phyloP scores from a whole-genome alignment of 92 coral and sea anemone genomes.

The Porites evermanni region DNA sequence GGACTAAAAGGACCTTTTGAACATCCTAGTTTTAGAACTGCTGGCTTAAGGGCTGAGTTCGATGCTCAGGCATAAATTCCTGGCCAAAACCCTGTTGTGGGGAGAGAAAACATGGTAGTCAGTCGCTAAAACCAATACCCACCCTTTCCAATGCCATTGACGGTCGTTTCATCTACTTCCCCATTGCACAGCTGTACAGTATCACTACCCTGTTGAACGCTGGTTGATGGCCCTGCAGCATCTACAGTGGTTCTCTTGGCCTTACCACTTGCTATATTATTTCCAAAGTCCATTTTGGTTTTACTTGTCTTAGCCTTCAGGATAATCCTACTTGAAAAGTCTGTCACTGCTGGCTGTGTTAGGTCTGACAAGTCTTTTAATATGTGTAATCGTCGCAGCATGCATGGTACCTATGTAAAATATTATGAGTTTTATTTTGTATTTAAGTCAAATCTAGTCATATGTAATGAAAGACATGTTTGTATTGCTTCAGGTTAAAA shows the following conservation, averaged over 20 bases:
- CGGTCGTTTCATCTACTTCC: constrained; percentile 44
- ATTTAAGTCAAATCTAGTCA: not conserved
- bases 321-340: constrained; percentile 65
- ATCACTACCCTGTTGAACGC: constrained; percentile 30
- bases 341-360: constrained; percentile 88
- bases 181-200: constrained; percentile 57
- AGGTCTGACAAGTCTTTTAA: constrained; percentile 87
- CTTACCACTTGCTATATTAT: constrained; percentile 40
- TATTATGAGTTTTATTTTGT: no score
- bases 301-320: constrained; percentile 65
- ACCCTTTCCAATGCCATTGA: constrained; percentile 58
- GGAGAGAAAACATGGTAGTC: no score
- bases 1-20: no score
- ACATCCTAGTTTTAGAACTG: no score
- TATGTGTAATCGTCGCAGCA: constrained; percentile 83
- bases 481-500: no score
- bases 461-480: not conserved
- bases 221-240: constrained; percentile 27
- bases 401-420: constrained; percentile 76
- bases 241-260: constrained; percentile 40
- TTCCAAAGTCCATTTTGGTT: constrained; percentile 62
- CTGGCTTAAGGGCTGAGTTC: not conserved
- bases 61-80: not conserved
- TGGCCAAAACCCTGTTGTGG: no score
- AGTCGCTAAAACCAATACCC: not conserved